Evolutionary conservation across 2,888 invertebrate genomes (phyloP).

Genomic region (Oscheius sp.): DNA sequence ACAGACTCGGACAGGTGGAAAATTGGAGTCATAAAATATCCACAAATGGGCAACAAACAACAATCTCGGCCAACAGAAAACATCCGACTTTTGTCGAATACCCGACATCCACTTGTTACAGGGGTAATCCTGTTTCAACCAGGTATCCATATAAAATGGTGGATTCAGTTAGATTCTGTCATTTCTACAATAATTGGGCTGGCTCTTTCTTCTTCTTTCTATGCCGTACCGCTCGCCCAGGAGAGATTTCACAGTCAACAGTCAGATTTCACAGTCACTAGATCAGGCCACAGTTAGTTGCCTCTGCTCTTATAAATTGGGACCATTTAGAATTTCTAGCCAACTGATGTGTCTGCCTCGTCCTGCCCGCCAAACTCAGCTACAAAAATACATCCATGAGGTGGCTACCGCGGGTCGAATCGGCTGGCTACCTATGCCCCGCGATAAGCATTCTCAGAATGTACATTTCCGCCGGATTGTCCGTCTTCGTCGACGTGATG

Average conservation of each 20-base stretch:
- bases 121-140: too few species aligned
- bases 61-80: background rate
- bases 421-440: conserved; percentile 18
- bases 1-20: background rate
- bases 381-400: background rate
- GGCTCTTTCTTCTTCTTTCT: too few species aligned
- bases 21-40: too few species aligned
- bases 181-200: background rate
- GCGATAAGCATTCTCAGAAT: conserved; percentile 17
- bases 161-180: background rate
- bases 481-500: conserved; percentile 28
- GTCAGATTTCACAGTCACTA: conserved; percentile 2
- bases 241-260: background rate
- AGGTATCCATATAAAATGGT: too few species aligned
- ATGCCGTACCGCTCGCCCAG: background rate
- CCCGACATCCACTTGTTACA: too few species aligned
- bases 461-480: conserved; percentile 24
- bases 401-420: background rate
- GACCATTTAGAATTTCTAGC: background rate
- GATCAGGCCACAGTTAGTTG: background rate
- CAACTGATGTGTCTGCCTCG: background rate
- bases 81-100: too few species aligned
- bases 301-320: background rate
- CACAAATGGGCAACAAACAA: background rate
- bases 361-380: background rate